Conservation (phyloP, 2,113 vertebrate species). For the Bothrops jararaca region DNA sequence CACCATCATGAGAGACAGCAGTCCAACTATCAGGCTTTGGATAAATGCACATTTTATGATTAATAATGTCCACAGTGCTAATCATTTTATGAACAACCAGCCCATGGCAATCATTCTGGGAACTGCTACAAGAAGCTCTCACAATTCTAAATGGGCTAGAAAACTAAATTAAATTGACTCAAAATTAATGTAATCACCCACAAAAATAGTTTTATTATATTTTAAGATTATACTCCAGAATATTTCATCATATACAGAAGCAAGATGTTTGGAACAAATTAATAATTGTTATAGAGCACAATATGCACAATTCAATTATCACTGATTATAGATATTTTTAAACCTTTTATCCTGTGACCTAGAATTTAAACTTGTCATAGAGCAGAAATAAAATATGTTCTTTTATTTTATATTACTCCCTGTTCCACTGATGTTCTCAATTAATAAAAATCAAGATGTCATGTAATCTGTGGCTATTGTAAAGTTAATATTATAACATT, state of each 20-base stretch:
- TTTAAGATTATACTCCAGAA: not conserved
- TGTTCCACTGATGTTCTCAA: not conserved
- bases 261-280: not conserved
- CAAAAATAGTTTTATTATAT: not conserved
- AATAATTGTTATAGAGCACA: not conserved
- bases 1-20: not conserved
- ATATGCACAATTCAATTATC: not conserved
- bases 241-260: not conserved
- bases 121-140: not conserved
- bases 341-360: not conserved
- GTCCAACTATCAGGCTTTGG: not conserved
- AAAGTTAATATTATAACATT: not conserved
- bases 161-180: not conserved
- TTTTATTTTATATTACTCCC: not conserved
- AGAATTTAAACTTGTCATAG: not conserved
- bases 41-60: not conserved
- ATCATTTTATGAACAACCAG: not conserved
- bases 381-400: not conserved
- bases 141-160: not conserved
- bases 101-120: not conserved
- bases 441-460: not conserved
- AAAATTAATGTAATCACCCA: not conserved
- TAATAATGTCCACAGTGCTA: not conserved
- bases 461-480: not conserved
- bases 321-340: not conserved